A percentile compares a stretch with the other conserved stretches of the same genome.
These are phyloP conservation scores for Antedon mediterranea DNA, from an alignment of 53 echinoderm and acorn worm genomes.

Conservation along the genomic window DNA sequence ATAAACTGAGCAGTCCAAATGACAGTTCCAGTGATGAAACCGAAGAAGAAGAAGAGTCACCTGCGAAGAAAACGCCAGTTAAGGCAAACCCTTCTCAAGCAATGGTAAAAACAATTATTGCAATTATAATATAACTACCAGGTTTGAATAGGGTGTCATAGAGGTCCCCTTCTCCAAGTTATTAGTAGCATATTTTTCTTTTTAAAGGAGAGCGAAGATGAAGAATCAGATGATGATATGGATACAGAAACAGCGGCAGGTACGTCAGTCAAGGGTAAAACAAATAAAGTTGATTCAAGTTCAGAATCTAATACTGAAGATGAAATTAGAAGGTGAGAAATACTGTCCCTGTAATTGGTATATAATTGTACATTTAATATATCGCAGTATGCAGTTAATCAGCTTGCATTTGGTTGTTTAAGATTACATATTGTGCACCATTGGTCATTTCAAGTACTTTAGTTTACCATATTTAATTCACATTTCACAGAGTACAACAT, in stretches of 20 bases:
- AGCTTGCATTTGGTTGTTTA: too few species aligned
- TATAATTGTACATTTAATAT: too few species aligned
- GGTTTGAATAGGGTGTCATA: too few species aligned
- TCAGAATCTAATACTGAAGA: conserved; percentile 90
- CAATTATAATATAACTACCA: too few species aligned
- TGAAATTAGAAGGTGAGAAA: conserved; percentile 56
- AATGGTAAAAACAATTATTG: too few species aligned
- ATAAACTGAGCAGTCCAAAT: neutral
- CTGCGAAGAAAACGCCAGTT: neutral
- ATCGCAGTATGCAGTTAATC: too few species aligned
- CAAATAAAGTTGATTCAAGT: conserved; percentile 5
- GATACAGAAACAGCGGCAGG: conserved; percentile 33
- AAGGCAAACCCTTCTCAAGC: too few species aligned
- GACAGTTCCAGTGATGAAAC: conserved; percentile 68
- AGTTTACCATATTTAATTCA: neutral
- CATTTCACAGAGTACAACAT: conserved; percentile 3
- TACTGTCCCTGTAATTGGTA: too few species aligned
- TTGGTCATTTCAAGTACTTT: too few species aligned
- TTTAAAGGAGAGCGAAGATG: conserved; percentile 20
- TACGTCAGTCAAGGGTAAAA: neutral
- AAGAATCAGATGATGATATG: conserved; percentile 44
- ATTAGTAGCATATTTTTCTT: neutral
- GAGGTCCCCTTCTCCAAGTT: too few species aligned
- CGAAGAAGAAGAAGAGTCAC: conserved; percentile 42
- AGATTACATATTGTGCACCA: too few species aligned